phyloP scores from a whole-genome alignment of 2,113 vertebrate genomes.

The Speoplatyrhinus poulsoni region DNA sequence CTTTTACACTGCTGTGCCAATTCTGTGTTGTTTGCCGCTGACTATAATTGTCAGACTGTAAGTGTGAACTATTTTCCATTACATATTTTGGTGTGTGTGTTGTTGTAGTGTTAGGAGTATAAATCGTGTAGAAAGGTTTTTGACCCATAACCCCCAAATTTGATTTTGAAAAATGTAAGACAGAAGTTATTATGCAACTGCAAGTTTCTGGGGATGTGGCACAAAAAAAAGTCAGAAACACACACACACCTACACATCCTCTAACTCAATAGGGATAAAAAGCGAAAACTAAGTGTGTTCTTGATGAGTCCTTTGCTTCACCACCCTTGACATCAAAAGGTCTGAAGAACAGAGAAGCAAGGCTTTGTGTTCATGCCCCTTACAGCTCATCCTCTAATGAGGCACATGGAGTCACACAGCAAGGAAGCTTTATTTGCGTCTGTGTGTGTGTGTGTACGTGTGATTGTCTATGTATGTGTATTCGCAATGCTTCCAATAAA shows the following conservation, averaged over 20 bases:
- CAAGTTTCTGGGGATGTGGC: too few species aligned
- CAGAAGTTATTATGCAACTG: too few species aligned
- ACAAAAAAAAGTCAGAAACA: background rate
- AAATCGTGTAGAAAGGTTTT: too few species aligned
- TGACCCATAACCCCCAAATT: too few species aligned
- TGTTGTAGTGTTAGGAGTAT: too few species aligned
- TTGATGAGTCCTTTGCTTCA: slow-evolving; percentile 60
- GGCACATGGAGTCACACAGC: slow-evolving; percentile 48
- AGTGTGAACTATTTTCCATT: too few species aligned
- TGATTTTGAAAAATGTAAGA: background rate
- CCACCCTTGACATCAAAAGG: slow-evolving; percentile 74
- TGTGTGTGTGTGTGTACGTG: slow-evolving; percentile 16
- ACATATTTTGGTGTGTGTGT: too few species aligned
- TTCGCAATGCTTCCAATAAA: slow-evolving; percentile 3
- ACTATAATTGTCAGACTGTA: too few species aligned
- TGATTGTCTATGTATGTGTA: background rate
- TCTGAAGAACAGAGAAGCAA: slow-evolving; percentile 61
- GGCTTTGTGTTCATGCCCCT: slow-evolving; percentile 62
- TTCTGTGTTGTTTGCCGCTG: too few species aligned
- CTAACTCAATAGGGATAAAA: background rate
- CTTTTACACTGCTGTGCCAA: too few species aligned
- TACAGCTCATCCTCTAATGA: slow-evolving; percentile 71
- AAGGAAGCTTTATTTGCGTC: slow-evolving; percentile 41
- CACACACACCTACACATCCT: slow-evolving; percentile 11
- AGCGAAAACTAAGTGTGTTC: slow-evolving; percentile 38